Evolutionary conservation across 2,888 invertebrate genomes (phyloP).

Genomic region (Eretmocerus hayati): DNA sequence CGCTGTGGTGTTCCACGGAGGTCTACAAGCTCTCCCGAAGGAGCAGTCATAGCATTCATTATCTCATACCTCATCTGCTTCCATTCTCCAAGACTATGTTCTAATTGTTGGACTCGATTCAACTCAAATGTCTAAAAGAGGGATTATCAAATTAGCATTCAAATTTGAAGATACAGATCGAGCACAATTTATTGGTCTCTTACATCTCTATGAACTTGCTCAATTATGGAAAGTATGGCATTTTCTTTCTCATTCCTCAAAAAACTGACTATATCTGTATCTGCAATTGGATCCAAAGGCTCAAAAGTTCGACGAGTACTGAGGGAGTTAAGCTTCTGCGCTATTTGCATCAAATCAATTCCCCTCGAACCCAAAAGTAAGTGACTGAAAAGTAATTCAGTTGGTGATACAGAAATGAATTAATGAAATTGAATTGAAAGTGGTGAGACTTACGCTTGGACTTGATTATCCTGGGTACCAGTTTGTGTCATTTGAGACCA

Average conservation of each 20-base stretch:
- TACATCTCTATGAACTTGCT: conserved; percentile 80
- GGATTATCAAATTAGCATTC: neutral
- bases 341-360: conserved; percentile 87
- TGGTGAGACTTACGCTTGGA: conserved; percentile 60
- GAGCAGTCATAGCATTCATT: conserved; percentile 81
- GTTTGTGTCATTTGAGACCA: conserved; percentile 81
- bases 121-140: conserved; percentile 53
- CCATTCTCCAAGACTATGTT: conserved; percentile 83
- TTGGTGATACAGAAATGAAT: neutral
- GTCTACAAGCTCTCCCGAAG: conserved; percentile 76
- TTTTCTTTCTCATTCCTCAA: conserved; percentile 90
- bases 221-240: conserved; percentile 83
- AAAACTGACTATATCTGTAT: conserved; percentile 85
- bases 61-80: conserved; percentile 83
- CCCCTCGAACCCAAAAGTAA: conserved; percentile 86
- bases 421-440: conserved; percentile 2
- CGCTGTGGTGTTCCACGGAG: conserved; percentile 61
- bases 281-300: conserved; percentile 82
- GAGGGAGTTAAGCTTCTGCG: conserved; percentile 82
- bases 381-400: conserved; percentile 55
- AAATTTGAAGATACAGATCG: neutral
- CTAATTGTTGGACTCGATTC: conserved; percentile 57
- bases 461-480: conserved; percentile 81
- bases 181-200: conserved; percentile 37
- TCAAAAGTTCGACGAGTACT: conserved; percentile 82